Evolutionary conservation across 2,797 vertebrate species (phyloP).

Genomic region (Sarcophilus harrisii): DNA sequence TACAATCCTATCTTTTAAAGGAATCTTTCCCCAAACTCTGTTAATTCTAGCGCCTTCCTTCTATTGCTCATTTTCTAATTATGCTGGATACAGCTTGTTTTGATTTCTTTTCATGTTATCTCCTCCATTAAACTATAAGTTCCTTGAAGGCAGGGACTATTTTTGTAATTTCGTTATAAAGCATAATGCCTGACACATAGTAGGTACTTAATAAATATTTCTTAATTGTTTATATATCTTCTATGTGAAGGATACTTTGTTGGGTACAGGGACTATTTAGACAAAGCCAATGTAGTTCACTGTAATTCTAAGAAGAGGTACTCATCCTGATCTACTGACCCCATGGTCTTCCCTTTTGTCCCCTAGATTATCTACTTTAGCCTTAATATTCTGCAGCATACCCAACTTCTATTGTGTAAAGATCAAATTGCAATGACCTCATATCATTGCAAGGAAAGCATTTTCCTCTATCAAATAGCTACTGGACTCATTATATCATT

Average conservation of each 20-base stretch:
- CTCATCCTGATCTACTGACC: not conserved
- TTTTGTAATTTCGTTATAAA: not conserved
- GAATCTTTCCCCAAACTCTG: not conserved
- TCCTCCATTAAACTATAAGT: not conserved
- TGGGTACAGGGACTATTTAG: not conserved
- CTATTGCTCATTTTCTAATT: not conserved
- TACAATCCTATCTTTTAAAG: not conserved
- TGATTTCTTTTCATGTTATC: not conserved
- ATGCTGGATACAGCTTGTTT: not conserved
- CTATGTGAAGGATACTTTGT: not conserved
- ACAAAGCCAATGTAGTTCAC: not conserved
- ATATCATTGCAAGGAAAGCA: not conserved
- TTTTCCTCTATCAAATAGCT: not conserved
- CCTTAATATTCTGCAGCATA: not conserved
- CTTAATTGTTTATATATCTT: not conserved
- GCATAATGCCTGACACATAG: not conserved
- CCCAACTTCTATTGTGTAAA: not conserved
- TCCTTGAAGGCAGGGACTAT: not conserved
- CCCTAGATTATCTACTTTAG: not conserved
- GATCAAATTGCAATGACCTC: not conserved
- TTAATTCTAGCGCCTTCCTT: not conserved
- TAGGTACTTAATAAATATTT: not conserved
- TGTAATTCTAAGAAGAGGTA: not conserved
- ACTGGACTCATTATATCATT: not conserved
- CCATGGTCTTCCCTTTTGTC: not conserved